phyloP scores from a whole-genome alignment of 2,888 invertebrate species.

The Stenichneumon culpator region DNA sequence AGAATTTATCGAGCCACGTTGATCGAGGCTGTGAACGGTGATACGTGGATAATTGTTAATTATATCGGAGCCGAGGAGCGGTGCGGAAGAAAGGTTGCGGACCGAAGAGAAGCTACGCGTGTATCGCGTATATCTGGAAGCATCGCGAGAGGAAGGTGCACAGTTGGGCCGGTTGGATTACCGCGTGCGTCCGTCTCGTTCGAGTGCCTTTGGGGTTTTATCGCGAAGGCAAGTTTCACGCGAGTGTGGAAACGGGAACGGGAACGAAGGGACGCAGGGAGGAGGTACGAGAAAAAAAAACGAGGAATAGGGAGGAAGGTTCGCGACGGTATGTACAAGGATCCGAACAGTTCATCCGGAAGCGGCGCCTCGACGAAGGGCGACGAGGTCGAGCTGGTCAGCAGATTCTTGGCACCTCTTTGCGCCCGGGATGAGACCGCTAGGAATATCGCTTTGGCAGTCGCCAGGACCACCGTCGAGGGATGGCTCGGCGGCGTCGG shows the following conservation, averaged over 20 bases:
- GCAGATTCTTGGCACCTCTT: conserved; percentile 86
- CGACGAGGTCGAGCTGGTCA: conserved; percentile 86
- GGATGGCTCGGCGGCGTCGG: conserved; percentile 87
- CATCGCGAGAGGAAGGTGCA: conserved; percentile 10
- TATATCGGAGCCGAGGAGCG: conserved; percentile 14
- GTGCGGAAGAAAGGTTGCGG: not conserved
- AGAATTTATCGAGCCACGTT: conserved; percentile 63
- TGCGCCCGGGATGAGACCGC: conserved; percentile 86
- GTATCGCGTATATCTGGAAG: conserved; percentile 6
- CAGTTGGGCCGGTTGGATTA: conserved; percentile 26
- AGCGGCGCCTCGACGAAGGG: conserved; percentile 79
- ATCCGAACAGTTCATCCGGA: conserved; percentile 75
- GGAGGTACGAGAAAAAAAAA: not conserved
- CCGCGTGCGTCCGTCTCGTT: conserved; percentile 39
- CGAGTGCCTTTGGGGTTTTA: conserved; percentile 49
- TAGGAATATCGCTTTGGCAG: conserved; percentile 86
- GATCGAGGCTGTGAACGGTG: conserved; percentile 65
- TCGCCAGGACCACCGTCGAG: conserved; percentile 86
- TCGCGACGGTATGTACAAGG: conserved; percentile 78
- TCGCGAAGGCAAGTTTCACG: conserved; percentile 22
- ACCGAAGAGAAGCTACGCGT: not conserved
- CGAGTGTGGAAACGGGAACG: not conserved
- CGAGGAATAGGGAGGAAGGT: conserved; percentile 18
- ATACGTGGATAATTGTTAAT: conserved; percentile 53
- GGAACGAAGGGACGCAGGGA: not conserved